Evolutionary conservation across 2,797 vertebrate species (phyloP), one percentile per base, ranked within the genome.

Genomic region (Echiichthys vipera): DNA sequence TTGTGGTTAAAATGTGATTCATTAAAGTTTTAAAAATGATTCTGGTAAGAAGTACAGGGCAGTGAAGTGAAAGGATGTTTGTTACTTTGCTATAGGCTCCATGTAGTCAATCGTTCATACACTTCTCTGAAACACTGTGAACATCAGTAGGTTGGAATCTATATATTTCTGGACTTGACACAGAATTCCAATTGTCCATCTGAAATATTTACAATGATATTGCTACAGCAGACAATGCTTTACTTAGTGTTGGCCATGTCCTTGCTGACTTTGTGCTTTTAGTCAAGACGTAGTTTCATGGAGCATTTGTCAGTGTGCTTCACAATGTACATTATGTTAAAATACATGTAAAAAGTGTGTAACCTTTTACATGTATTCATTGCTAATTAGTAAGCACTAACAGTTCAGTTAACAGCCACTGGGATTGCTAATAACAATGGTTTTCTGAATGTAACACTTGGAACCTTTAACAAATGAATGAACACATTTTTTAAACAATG

Each of bases 21-120:
- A 73, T 84, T 83, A 64, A 84, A 78, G 49, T 79, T 78, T 57
- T 37, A 84, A n/a, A 22, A 80, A 71, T 27, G 54, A 69, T 65
- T 71, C 40, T 45, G 63, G 56, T 77, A 47, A 75, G 46, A 85
- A 63, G 24, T 43, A 55, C 51, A 61, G 63, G 49, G 27, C 40
- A 55, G 65, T 17, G 62, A 77, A 65, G 74, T 40, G 67, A 88
- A 81, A 77, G 36, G 54, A 67, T 75, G 34, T 70, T 65, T 70
- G 58, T 80, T 73, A 70, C 58, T 13, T 50, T 47, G 55, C 24
- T 50, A 54, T 18, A 62, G 65, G 65, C 66, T 61, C 65, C 40
- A 51, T 45, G 24, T 46, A 18, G 29, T 49, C n/a, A 37, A 43
- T 54, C 54, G 51, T 29, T 36, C 11, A 49, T 40, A 66, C 39